These are phyloP conservation scores for Elegia similella DNA, from an alignment of 2,888 invertebrate genomes.

Conservation along the genomic window DNA sequence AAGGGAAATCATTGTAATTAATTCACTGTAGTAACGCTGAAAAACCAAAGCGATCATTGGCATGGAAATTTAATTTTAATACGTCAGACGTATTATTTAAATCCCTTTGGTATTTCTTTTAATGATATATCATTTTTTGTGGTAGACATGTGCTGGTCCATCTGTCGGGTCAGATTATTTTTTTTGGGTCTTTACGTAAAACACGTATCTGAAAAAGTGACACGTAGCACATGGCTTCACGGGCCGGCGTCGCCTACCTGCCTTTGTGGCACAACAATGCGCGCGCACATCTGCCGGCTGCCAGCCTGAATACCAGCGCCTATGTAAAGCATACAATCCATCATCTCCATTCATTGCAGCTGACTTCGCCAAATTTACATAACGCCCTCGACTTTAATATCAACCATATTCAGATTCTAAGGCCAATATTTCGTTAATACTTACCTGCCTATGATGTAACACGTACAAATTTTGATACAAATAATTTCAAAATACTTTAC, in stretches of 20 bases:
- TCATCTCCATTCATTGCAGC: conserved; percentile 40
- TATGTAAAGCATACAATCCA: conserved; percentile 42
- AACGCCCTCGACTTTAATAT: conserved; percentile 20
- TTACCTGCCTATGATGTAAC: background rate
- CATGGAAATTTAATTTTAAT: conserved; percentile 51
- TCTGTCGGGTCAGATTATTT: conserved; percentile 76
- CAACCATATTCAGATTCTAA: conserved; percentile 6
- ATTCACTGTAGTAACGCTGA: conserved; percentile 63
- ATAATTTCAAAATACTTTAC: conserved; percentile 19
- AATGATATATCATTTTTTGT: conserved; percentile 47
- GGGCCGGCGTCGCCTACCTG: conserved; percentile 69
- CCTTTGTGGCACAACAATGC: conserved; percentile 75
- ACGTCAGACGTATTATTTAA: conserved; percentile 22
- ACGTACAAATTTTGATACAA: conserved; percentile 3
- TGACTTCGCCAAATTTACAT: conserved; percentile 38
- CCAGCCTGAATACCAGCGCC: conserved; percentile 50
- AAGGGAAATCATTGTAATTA: conserved; percentile 79
- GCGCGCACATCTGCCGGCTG: conserved; percentile 70
- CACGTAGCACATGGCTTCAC: conserved; percentile 69
- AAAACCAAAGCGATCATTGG: conserved; percentile 54
- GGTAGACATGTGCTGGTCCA: conserved; percentile 68
- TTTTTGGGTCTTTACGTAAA: conserved; percentile 70
- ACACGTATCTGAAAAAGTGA: conserved; percentile 73
- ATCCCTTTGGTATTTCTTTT: conserved; percentile 26
- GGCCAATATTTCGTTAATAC: conserved; percentile 5